phyloP scores from a whole-genome alignment of 2,113 vertebrate genomes.

The Spea multiplicata region DNA sequence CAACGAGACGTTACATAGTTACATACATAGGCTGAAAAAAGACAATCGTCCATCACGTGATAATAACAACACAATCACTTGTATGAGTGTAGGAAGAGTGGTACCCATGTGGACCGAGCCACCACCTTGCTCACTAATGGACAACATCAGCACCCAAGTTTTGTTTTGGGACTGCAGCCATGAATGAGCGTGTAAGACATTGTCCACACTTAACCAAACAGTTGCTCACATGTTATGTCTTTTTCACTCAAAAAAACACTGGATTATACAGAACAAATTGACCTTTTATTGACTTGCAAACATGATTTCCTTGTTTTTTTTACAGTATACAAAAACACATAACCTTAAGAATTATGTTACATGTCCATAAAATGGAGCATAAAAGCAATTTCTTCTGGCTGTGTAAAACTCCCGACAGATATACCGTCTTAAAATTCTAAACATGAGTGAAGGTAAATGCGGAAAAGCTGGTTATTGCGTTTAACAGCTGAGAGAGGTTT shows the following conservation, averaged over 20 bases:
- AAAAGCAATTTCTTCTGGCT: neutral
- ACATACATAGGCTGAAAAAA: too few species aligned
- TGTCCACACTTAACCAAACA: too few species aligned
- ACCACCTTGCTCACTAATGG: too few species aligned
- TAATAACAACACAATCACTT: too few species aligned
- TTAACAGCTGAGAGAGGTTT: slow-evolving; percentile 20
- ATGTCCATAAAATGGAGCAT: neutral
- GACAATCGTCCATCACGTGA: too few species aligned
- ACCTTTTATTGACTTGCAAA: neutral
- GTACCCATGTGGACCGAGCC: too few species aligned
- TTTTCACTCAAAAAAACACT: neutral
- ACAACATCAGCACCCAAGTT: too few species aligned
- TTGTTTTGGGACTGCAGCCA: too few species aligned
- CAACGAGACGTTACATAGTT: too few species aligned
- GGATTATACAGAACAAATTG: neutral
- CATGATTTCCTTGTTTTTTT: neutral
- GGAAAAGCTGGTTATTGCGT: slow-evolving; percentile 31
- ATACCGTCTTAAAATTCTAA: slow-evolving; percentile 39
- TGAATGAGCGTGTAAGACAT: too few species aligned
- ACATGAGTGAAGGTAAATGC: slow-evolving; percentile 22
- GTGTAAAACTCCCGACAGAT: slow-evolving; percentile 31
- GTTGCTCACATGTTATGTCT: too few species aligned
- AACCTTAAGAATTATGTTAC: neutral
- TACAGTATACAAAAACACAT: neutral
- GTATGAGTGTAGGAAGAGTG: too few species aligned